Base-by-base conservation (phyloP, 2,113 vertebrate genomes). In the Desmodus rotundus region DNA sequence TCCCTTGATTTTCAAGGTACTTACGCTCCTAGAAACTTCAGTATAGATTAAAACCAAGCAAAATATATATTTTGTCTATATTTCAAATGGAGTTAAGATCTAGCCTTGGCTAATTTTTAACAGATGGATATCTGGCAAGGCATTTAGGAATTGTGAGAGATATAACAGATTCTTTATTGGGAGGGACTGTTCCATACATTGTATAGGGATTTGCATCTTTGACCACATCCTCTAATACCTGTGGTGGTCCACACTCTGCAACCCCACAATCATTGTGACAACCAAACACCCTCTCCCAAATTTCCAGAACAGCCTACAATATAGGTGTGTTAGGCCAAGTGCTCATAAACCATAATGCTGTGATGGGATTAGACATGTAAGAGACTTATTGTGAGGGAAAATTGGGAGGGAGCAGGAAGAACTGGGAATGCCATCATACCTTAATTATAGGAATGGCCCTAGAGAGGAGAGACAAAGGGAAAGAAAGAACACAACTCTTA, bases 21-120 rank as follows among this genome's bases (percentile, higher is more conserved):
- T 24, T 81, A 14, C 1, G 58, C 77, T 87, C 58, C n/a, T 87
- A 67, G 76, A 83, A 95, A 96, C 56, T 52, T 68, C 28, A 87
- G 19, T 5, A 45, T 43, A 24, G 52, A 87, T 87, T 84, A 87
- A 89, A 80, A 65, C 12, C 17, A 89, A 65, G 54, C 41, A 91
- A 93, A 52, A 90, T 83, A 65, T 67, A 31, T 10, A 45, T 67
- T 58, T 87, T 92, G 10, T 31, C 26, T 84, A 3, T 52, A 67
- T 94, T 92, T 89, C 72, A 91, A 89, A 50, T 72, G n/a, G 31
- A 89, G 7, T 74, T 93, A 86, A 20, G 9, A 13, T 87, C 58
- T 78, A 77, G 38, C 15, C 7, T 83, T 93, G 17, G 52, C 91
- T 94, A 96, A 85, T 87, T 93, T 28, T 87, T 41, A 80, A 41